Base-by-base conservation (phyloP, 2,113 vertebrate species). In the Cebidichthys violaceus region DNA sequence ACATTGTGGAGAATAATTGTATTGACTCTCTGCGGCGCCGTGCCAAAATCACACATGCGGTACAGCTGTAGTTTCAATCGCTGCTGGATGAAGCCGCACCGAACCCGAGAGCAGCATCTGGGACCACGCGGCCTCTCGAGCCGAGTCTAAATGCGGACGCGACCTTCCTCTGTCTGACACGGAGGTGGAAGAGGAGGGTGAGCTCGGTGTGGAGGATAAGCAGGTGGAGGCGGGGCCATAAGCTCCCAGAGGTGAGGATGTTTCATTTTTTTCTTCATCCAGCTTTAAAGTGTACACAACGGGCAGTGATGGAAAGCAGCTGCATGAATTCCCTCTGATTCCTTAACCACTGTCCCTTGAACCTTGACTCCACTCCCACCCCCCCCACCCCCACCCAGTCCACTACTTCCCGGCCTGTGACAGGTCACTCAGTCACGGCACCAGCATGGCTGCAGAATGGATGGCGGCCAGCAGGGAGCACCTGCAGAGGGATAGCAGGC, bases 401-500 rank as follows among this genome's bases (percentile, higher is more conserved):
- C 62, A n/a, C 33, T 4, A 33, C 72, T 15, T 33, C 83, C 71
- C 80, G 73, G 89, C 83, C 72, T 61, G 64, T 61, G 82, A 81
- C 88, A 66, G 88, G 92, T 90, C 89, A 43, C 75, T 79, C 82
- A 67, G 80, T 82, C 65, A 27, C 61, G 70, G 79, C 79, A 70
- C 31, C 72, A 35, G 83, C 55, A 35, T 61, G 75, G 69, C 68
- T 82, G 80, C 79, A 76, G 85, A 85, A 85, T 86, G 83, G 86
- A 86, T 79, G 89, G 80, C 87, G 24, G 86, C 87, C 86, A 88
- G 82, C 77, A 59, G 90, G 77, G 85, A 92, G 86, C 93, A 95
- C 94, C 94, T 95, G 93, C 90, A 72, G 93, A 94, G 88, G 84
- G 80, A 75, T 78, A 79, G 90, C 76, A 75, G 88, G 84, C 80